These are phyloP conservation scores for Bacillus rossius DNA, from an alignment of 1,140 invertebrate species.

Conservation along the genomic window DNA sequence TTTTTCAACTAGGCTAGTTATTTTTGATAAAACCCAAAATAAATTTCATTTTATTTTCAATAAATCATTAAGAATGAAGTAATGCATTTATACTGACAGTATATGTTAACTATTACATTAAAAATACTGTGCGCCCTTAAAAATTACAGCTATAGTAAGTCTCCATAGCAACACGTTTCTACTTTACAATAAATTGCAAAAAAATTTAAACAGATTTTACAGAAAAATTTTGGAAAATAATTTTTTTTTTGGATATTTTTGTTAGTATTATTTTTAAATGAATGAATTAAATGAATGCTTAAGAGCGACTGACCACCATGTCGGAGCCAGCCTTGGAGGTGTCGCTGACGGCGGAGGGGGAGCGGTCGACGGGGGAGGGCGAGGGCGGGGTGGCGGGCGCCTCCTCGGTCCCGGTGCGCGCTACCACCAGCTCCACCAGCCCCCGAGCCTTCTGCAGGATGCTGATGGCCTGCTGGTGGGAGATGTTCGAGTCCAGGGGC, in stretches of 20 bases:
- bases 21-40: too few relatives aligned
- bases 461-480: constrained; percentile 79
- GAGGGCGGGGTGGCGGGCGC: constrained; percentile 25
- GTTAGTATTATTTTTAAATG: not conserved
- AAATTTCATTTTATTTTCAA: too few relatives aligned
- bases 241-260: not conserved
- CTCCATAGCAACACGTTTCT: too few relatives aligned
- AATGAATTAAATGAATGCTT: not conserved
- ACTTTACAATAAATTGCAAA: too few relatives aligned
- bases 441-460: constrained; percentile 75
- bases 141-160: too few relatives aligned
- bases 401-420: constrained; percentile 37
- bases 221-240: too few relatives aligned
- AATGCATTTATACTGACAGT: too few relatives aligned
- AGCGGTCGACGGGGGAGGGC: constrained; percentile 46
- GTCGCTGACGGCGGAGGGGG: constrained; percentile 64
- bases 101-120: too few relatives aligned
- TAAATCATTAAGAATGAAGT: too few relatives aligned
- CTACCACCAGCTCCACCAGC: constrained; percentile 67
- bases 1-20: too few relatives aligned
- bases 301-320: constrained; percentile 62
- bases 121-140: too few relatives aligned
- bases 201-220: too few relatives aligned
- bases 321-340: constrained; percentile 65
- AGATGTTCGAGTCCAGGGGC: constrained; percentile 75